phyloP scores from a whole-genome alignment of 2,797 vertebrate genomes.

The Manis javanica region DNA sequence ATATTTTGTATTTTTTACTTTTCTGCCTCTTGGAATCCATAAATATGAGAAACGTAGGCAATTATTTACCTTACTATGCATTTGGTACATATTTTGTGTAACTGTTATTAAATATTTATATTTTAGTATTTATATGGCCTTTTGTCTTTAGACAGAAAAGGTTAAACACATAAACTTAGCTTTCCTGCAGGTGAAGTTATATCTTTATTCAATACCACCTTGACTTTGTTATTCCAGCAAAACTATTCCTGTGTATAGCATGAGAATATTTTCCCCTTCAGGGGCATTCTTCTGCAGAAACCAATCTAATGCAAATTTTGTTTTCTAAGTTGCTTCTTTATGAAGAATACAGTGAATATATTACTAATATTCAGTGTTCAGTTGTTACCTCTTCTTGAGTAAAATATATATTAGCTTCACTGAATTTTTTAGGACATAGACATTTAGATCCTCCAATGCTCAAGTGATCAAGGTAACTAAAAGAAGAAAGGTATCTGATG shows the following conservation, averaged over 20 bases:
- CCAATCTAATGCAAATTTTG: background rate
- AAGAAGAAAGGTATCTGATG: background rate
- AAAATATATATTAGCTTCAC: background rate
- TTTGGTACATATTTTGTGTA: background rate
- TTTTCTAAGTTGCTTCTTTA: background rate
- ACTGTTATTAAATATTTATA: background rate
- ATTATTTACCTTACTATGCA: background rate
- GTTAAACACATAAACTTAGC: background rate
- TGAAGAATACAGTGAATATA: background rate
- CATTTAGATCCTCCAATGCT: background rate
- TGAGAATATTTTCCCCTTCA: background rate
- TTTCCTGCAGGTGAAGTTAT: background rate
- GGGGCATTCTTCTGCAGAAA: background rate
- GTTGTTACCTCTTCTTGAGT: background rate
- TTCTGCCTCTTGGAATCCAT: background rate
- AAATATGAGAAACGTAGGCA: background rate
- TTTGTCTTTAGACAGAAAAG: background rate
- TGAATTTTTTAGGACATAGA: background rate
- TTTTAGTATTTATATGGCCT: background rate
- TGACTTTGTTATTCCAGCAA: slow-evolving; percentile 3
- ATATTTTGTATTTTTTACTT: background rate
- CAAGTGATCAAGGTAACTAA: background rate
- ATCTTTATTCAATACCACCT: background rate
- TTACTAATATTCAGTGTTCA: background rate
- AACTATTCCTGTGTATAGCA: background rate